A percentile compares a stretch with the other conserved stretches of the same genome.
phyloP scores from a whole-genome alignment of 2,113 vertebrate species.

The Oxygymnocypris stewartii region DNA sequence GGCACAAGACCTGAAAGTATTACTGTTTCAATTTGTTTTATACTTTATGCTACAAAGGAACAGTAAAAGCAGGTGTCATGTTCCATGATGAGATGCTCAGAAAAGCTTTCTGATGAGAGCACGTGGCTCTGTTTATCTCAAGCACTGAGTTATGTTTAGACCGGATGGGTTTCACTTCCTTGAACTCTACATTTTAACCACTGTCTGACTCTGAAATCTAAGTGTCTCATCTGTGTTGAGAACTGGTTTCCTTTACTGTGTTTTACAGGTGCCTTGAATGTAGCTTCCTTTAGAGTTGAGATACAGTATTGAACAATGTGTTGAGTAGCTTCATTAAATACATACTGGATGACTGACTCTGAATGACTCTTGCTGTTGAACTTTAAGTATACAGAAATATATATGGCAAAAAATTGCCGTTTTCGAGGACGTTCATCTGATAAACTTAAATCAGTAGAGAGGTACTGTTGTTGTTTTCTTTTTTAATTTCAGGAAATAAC shows the following conservation, averaged over 20 bases:
- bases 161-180: constrained; percentile 28
- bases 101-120: not conserved
- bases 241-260: not conserved
- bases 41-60: not conserved
- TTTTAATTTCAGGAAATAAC: not conserved
- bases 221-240: not conserved
- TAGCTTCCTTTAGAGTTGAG: not conserved
- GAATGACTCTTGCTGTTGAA: not conserved
- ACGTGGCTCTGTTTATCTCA: not conserved
- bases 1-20: not conserved
- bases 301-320: not conserved
- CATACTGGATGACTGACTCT: not conserved
- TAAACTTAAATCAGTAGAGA: not conserved
- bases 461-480: not conserved
- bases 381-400: not conserved
- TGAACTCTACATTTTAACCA: not conserved
- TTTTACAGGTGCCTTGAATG: not conserved
- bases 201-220: constrained; percentile 7
- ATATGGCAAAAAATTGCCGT: not conserved
- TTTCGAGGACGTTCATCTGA: not conserved
- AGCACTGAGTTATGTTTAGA: constrained; percentile 6
- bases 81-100: not conserved
- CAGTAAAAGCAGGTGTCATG: not conserved
- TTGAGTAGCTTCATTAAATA: not conserved
- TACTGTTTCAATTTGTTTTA: not conserved